Evolutionary conservation across 2,888 invertebrate species (phyloP), one percentile per base, ranked within the genome.

Genomic region (Ashinkailepas kermadecensis): DNA sequence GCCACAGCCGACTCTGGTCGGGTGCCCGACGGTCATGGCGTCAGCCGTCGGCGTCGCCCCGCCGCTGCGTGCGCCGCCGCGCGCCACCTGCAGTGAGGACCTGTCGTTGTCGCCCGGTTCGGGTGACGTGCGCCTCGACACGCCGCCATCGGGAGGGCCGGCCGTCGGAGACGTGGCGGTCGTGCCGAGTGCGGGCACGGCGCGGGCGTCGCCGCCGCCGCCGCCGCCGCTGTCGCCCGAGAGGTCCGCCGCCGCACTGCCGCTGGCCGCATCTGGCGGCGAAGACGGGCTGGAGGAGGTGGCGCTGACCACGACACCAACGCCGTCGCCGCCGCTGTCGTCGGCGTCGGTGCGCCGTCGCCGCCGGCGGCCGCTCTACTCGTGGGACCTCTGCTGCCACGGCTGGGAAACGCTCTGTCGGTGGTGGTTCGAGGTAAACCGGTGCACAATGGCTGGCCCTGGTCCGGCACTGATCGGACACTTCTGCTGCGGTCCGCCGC

Each of bases 351-450:
- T 9, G 21, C 74, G 70, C 70, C 70, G 54, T 18, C 70, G 74
- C 21, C 74, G 21, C 4, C 54, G 18, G 21, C 74, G 9, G 65
- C 1, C 74, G 10, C 23, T 12, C 65, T 12, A 18, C 74, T 56
- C 74, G 7, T 56, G 54, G 74, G 9, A 74, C 74, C 54, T 3
- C 74, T 74, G 54, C 54, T 74, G 56, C 10, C 54, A 13, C 74
- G 74, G 54, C 74, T 74, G 74, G 74, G 74, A 74, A 56, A 54
- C 74, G 1, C 74, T 74, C 56, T 74, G 74, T 18, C 74, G 74
- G 10, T 74, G 74, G 74, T 74, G 74, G 74, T 74, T 74, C 74
- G 54, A 74, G 74, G 74, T 74, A 74, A 56, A 56, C 70, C 65
- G 65, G 23, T 59, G 59, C 7, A 59, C 15, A 59, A 7, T 15